Evolutionary conservation across 2,888 invertebrate species (phyloP), one percentile per base, ranked within the genome.

Genomic region (Linnaemya vulpina): DNA sequence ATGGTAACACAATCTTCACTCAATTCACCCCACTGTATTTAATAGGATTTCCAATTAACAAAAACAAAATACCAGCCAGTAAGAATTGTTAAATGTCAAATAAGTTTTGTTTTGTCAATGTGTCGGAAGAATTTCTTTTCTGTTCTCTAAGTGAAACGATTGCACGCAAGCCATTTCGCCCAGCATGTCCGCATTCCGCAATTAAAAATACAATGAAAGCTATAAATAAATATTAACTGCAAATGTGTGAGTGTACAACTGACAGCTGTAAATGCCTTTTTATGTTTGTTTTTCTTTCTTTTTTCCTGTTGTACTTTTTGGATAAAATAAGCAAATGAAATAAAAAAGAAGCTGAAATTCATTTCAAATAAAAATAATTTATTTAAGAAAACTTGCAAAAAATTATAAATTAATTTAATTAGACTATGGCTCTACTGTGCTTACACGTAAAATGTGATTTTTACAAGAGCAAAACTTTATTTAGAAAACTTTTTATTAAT

Each of bases 381-480:
- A 85, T 84, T 86, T 86, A 84, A 79, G 79, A 84, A 80, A 87
- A 40, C 25, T 68, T 58, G 15, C 35, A 79, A 77, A 84, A 76
- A 84, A 79, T 58, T 71, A 60, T 22, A 63, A 38, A 30, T 3
- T 58, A 63, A 38, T 71, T 74, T 46, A 55, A 78, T 84, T 67
- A 84, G 58, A 77, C 62, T 76, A 80, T 63, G 17, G 49, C 38
- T 55, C 63, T 55, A 78, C 55, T 25, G 30, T 17, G 63, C 40
- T 35, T 65, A 8, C 63, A 65, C 35, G 38, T 53, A 46, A 17
- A 65, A 46, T 20, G 20, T n/a, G n/a, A n/a, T 75, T 40, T 51
- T 74, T 55, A 70, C 8, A 55, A 43, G 17, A 68, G 15, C 30
- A 71, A 40, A 46, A 71, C 9, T 81, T 53, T 71, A 20, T 74